These are phyloP conservation scores for Protobothrops flavoviridis DNA, from an alignment of 2,113 vertebrate genomes.

Conservation along the genomic window DNA sequence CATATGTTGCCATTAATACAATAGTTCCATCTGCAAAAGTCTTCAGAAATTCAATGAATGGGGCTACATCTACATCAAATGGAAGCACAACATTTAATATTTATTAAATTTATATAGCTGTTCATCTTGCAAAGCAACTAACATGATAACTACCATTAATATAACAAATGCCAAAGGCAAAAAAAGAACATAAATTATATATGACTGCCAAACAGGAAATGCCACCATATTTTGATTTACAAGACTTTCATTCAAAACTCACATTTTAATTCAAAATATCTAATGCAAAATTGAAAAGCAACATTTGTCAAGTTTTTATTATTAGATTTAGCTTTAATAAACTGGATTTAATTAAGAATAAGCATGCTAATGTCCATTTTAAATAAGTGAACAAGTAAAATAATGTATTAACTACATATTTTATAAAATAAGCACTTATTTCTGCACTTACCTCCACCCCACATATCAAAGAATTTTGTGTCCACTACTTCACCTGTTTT, in stretches of 20 bases:
- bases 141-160: background rate
- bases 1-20: slow-evolving; percentile 92
- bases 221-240: background rate
- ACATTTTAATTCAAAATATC: slow-evolving; percentile 1
- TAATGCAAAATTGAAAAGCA: background rate
- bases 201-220: background rate
- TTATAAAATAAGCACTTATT: background rate
- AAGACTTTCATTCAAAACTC: background rate
- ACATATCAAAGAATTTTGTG: slow-evolving; percentile 89
- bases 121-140: background rate
- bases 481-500: slow-evolving; percentile 80
- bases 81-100: background rate
- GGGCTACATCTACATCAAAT: slow-evolving; percentile 80
- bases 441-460: slow-evolving; percentile 85
- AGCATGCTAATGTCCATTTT: background rate
- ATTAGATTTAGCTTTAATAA: background rate
- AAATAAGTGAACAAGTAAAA: background rate
- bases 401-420: background rate
- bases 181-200: background rate
- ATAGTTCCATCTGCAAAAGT: slow-evolving; percentile 86
- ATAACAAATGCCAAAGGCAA: background rate
- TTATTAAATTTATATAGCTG: background rate
- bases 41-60: slow-evolving; percentile 87
- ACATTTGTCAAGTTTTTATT: background rate
- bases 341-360: background rate